Evolutionary conservation across 2,888 invertebrate genomes (phyloP).

Genomic region (Cerastis rubricosa): DNA sequence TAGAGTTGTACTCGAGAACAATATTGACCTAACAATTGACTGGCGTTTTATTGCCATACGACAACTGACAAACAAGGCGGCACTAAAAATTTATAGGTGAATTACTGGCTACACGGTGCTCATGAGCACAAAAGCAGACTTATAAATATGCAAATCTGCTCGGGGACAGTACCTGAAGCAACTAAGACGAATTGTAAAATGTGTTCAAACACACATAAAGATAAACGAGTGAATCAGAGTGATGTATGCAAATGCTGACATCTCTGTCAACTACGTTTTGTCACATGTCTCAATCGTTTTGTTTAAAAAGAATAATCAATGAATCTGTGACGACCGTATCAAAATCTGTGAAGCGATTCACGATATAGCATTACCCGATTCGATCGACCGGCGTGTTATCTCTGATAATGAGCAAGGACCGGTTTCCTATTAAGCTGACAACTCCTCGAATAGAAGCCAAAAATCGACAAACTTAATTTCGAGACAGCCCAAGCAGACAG

Average conservation of each 20-base stretch:
- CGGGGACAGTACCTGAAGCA: not conserved
- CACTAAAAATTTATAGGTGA: slow-evolving; percentile 47
- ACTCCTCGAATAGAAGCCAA: not conserved
- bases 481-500: not conserved
- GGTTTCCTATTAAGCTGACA: not conserved
- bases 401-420: not conserved
- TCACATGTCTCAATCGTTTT: slow-evolving; percentile 5
- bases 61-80: slow-evolving; percentile 38
- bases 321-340: slow-evolving; percentile 5
- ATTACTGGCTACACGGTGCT: slow-evolving; percentile 22
- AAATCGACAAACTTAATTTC: not conserved
- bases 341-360: slow-evolving; percentile 31
- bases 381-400: not conserved
- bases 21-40: slow-evolving; percentile 53
- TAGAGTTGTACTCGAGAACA: slow-evolving; percentile 9
- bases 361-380: slow-evolving; percentile 1
- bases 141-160: slow-evolving; percentile 42
- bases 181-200: slow-evolving; percentile 21
- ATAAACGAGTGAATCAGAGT: slow-evolving; percentile 11
- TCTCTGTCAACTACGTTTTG: not conserved
- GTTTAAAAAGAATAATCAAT: slow-evolving; percentile 27
- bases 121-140: slow-evolving; percentile 12
- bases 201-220: slow-evolving; percentile 26
- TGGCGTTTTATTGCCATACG: slow-evolving; percentile 35
- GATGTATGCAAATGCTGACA: slow-evolving; percentile 20